Evolutionary conservation across 2,113 vertebrate genomes (phyloP), one percentile per base, ranked within the genome.

Genomic region (Dicaeum eximium): DNA sequence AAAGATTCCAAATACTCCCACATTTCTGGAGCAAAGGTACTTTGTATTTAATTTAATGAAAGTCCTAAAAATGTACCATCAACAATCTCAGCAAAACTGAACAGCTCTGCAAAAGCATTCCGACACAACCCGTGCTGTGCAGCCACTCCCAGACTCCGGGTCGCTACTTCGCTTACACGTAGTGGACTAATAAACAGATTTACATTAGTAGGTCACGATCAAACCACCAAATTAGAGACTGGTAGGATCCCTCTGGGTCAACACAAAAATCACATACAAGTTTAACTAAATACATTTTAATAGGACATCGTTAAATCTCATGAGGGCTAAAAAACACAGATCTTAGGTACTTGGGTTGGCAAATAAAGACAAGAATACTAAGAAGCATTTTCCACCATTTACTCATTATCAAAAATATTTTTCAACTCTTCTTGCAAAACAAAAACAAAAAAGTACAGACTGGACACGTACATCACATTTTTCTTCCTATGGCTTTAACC

Each of bases 361-460:
- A 98, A 98, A 98, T 98, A 98, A 98, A 98, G 98, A 98, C 98
- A 98, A 98, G 98, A 97, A 98, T 98, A 98, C 98, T 98, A 98
- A 98, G 97, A 98, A 98, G 98, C 98, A 98, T 98, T 98, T 98
- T 98, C 98, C 98, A 98, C 98, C 98, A 98, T 98, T 98, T 98
- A 98, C 97, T 98, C 98, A 97, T 98, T 99, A 99, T 99, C 98
- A 99, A 99, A 99, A 99, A 99, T 99, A 99, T 98, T 98, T 98
- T 98, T 98, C 97, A 98, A 98, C 98, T 98, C 98, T 98, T 98
- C 98, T 99, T 98, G 98, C 97, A 98, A 98, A 98, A 98, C 97
- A 98, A 97, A 98, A 98, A 98, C 96, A 98, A 97, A 98, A 97
- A 98, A 97, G 97, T 98, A 98, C 98, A 98, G 97, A 98, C 98